These are phyloP conservation scores for Schizotus pectinicornis DNA, from an alignment of 2,888 invertebrate genomes.

Conservation along the genomic window DNA sequence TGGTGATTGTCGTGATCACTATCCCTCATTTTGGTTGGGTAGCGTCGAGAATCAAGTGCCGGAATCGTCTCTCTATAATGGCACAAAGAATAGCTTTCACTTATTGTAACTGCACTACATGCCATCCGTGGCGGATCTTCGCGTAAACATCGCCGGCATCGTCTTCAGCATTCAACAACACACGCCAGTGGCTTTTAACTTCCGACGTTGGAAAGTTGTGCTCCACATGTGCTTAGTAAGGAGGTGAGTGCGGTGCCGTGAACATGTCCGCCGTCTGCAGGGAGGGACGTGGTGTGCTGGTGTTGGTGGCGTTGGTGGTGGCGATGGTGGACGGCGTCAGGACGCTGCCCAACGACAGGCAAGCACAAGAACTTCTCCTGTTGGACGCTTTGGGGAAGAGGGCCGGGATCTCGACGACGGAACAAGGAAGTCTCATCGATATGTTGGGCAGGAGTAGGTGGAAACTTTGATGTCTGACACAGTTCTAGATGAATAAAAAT, in stretches of 20 bases:
- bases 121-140: constrained; percentile 41
- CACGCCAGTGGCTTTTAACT: constrained; percentile 37
- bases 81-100: constrained; percentile 47
- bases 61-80: constrained; percentile 14
- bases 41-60: not conserved
- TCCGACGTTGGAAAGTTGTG: constrained; percentile 49
- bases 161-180: constrained; percentile 26
- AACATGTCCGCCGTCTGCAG: constrained; percentile 45
- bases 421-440: constrained; percentile 79
- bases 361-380: constrained; percentile 77
- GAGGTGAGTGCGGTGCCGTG: constrained; percentile 46
- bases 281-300: constrained; percentile 40
- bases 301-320: constrained; percentile 35
- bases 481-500: not conserved
- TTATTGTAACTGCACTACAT: constrained; percentile 41
- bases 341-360: constrained; percentile 65
- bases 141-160: constrained; percentile 11
- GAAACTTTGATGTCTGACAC: not conserved
- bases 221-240: constrained; percentile 49
- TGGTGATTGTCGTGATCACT: constrained; percentile 4
- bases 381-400: constrained; percentile 75
- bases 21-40: not conserved
- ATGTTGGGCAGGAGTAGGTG: constrained; percentile 83
- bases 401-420: constrained; percentile 62
- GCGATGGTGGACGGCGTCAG: constrained; percentile 41